Evolutionary conservation across 92 coral and sea anemone species (phyloP), one percentile per base, ranked within the genome.

Genomic region (Zoanthus solanderi): DNA sequence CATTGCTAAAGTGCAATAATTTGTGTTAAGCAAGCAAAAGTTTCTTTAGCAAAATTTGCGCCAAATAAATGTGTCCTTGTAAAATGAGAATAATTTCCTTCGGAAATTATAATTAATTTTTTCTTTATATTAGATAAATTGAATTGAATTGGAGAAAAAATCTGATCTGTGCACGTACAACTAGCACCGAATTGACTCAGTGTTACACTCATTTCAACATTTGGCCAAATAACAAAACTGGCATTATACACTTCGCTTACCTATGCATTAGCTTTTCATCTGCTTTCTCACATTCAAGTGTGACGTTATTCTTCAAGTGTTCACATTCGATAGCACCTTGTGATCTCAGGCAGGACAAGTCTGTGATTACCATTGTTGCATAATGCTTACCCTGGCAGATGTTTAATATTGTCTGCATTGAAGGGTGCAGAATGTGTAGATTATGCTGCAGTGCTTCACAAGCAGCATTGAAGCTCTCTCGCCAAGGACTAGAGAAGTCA

Each of bases 261-360:
- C 99, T 97, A 85, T 97, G 99, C 99, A 97, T 97, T 11, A 97
- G 93, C 76, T 95, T 97, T 87, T 97, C 99, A 72, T 97, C 99
- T 73, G 98, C 95, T 92, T 97, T 97, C 86, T 95, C 98, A 84
- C 98, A 97, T 87, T 95, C 99, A 17, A 95, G 87, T 0, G 99
- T 95, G 75, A 97, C 99, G 88, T 97, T 97, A 78, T 97, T 97
- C 83, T 97, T 97, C 73, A 97, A 84, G 89, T 97, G 99, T 81
- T 97, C 99, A 80, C 99, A 97, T 65, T 97, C 99, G 71, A 97
- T 76, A n/a, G 98, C 90, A 15, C 99, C 99, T 81, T 97, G 99
- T 50, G 95, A 84, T 88, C 99, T 93, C 74, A 97, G 87, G 87
- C 92, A 91, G 67, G 97, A 90, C 79, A 93, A 92, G 75, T 97